Base-by-base conservation (phyloP, 2,888 invertebrate genomes). In the Pristionchus entomophagus region DNA sequence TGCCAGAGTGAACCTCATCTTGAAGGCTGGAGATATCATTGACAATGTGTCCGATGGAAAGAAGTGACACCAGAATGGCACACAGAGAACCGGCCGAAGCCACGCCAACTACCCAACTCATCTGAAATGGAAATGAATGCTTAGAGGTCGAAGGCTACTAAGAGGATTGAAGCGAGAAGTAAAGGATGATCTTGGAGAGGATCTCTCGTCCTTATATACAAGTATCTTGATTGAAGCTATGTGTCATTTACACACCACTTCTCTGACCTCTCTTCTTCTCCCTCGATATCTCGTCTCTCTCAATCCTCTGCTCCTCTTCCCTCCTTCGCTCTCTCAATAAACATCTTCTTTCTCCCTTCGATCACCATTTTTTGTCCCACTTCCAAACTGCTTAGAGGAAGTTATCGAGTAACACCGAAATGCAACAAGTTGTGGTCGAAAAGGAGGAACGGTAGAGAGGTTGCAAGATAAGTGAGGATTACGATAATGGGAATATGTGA, bases 1-100 rank as follows among this genome's bases (percentile, higher is more conserved):
- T 88, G 29, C 88, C 87, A 56, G 86, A 86, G 84, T 87, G 86
- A 38, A 90, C 90, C 80, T 90, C 90, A 77, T 87, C 81, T 8
- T 89, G 86, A 56, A 90, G 88, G 62, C 85, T 86, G 87, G 89
- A 88, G 84, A 90, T 89, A 78, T 90, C 90, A 38, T 86, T 87
- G 78, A 90, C 89, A 86, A 90, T 90, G 82, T 87, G 87, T 69
- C 87, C 88, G 53, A 90, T 89, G 14, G 89, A 88, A 77, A 86
- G 86, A 35, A 90, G 85, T 78, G 90, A 89, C 41, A 88, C 88
- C 62, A 89, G 82, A 85, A 45, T 88, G 88, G 73, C 90, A 89
- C 81, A 88, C 77, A 62, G 88, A 81, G 88, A 89, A 88, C 83
- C 88, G 53, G 81, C 89, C 88, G 84, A 89, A 88, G 49, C 89